Evolutionary conservation across 92 coral and sea anemone species (phyloP), one percentile per base, ranked within the genome.

Genomic region (Pocillopora grandis): DNA sequence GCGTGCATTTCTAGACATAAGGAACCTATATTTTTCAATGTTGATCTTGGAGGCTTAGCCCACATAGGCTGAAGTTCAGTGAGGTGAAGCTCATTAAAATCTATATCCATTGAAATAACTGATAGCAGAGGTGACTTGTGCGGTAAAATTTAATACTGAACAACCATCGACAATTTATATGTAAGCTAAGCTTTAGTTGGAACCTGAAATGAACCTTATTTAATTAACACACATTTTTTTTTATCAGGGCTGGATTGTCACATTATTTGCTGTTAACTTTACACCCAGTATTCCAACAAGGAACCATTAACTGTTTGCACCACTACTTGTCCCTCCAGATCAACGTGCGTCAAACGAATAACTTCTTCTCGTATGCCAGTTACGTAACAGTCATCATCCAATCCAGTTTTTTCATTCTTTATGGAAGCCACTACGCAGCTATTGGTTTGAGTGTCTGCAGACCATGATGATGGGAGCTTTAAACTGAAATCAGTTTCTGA

Each of bases 221-320:
- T 7, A 42, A 42, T 42, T 42, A 42, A 37, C 75, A 37, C 75
- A 16, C 75, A 70, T 16, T 37, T 16, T 14, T 14, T 70, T 70
- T 70, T 1, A 15, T 31, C 49, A 37, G 2, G 27, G 18, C 5
- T 37, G 48, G 42, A 3, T 1, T 23, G 16, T 66, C 52, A 42
- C 8, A 42, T 42, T 42, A 42, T 42, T 42, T 23, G 71, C 36
- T 66, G 6, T 33, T 33, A 68, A 10, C 7, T 35, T 49, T 71
- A 81, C 35, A 81, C 85, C 85, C 85, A 81, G 48, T 81, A 81
- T 69, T 81, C 85, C 37, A 35, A 20, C 70, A 81, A 48, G 1
- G 77, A 71, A 36, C 85, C 85, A 48, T 81, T 59, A 8, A 81
- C 12, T 27, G 85, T 81, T 27, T 81, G 68, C 66, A 81, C 85